phyloP scores from a whole-genome alignment of 2,888 invertebrate species.

The Dendrolimus houi region DNA sequence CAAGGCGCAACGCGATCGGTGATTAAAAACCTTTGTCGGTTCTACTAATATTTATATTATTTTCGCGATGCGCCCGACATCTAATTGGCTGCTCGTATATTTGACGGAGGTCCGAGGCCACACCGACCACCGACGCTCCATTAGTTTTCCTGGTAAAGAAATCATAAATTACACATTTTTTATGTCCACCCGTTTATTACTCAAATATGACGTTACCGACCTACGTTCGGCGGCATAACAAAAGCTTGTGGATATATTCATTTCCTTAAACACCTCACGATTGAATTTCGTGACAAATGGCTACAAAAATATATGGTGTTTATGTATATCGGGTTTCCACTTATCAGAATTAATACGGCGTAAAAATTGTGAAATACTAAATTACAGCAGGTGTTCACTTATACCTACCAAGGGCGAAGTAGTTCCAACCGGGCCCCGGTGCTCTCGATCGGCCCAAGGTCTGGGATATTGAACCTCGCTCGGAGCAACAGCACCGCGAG shows the following conservation, averaged over 20 bases:
- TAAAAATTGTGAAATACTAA: conserved; percentile 51
- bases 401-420: conserved; percentile 40
- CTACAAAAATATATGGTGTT: conserved; percentile 4
- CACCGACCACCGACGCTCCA: conserved; percentile 63
- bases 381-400: conserved; percentile 50
- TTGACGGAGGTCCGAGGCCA: conserved; percentile 49
- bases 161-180: conserved; percentile 61
- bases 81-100: conserved; percentile 68
- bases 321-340: not conserved
- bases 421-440: conserved; percentile 56
- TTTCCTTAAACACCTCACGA: conserved; percentile 29
- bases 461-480: conserved; percentile 73
- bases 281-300: conserved; percentile 15
- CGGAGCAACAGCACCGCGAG: conserved; percentile 64
- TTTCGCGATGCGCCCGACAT: conserved; percentile 72
- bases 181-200: conserved; percentile 46
- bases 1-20: conserved; percentile 69
- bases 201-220: conserved; percentile 44
- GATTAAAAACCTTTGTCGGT: conserved; percentile 77
- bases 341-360: conserved; percentile 1
- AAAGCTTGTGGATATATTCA: conserved; percentile 44
- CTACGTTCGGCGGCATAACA: conserved; percentile 28
- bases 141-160: conserved; percentile 70
- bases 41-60: conserved; percentile 76
- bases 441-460: conserved; percentile 67